Conservation (phyloP, 2,888 invertebrate species). For the Lithophane leautieri region DNA sequence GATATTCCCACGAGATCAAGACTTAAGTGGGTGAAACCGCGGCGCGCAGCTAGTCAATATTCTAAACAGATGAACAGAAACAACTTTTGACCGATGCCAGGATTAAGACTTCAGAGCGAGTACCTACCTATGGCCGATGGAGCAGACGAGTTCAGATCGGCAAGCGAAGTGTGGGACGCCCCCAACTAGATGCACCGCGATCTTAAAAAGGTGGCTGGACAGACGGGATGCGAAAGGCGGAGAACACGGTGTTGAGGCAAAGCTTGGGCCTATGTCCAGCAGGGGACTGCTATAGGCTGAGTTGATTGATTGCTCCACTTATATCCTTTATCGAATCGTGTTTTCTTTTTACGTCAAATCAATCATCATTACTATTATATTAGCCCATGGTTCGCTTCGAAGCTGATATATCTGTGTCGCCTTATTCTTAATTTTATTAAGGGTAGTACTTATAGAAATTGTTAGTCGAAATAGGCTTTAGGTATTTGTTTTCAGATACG, state of each 20-base stretch:
- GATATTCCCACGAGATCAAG: no score
- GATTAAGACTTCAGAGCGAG: background rate
- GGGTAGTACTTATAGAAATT: background rate
- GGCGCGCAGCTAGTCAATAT: background rate
- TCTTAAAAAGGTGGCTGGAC: background rate
- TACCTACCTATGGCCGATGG: background rate
- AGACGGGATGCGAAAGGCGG: no score
- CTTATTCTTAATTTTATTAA: background rate
- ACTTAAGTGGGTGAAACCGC: no score
- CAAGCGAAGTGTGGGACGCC: background rate
- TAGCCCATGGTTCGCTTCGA: background rate
- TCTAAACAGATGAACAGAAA: background rate
- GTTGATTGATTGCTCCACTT: conserved; percentile 1
- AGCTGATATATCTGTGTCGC: background rate
- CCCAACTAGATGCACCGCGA: background rate
- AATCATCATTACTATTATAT: conserved; percentile 23
- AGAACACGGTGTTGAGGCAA: no score
- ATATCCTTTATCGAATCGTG: conserved; percentile 3
- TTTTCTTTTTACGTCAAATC: conserved; percentile 28
- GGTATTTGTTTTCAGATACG: background rate
- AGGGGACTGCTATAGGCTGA: background rate
- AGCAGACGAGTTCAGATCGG: background rate
- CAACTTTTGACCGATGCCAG: background rate
- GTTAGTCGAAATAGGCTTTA: background rate
- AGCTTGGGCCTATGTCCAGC: background rate